A percentile compares a stretch with the other conserved stretches of the same genome.
phyloP scores from a whole-genome alignment of 2,113 vertebrate species.

The Illadopsis cleaveri region DNA sequence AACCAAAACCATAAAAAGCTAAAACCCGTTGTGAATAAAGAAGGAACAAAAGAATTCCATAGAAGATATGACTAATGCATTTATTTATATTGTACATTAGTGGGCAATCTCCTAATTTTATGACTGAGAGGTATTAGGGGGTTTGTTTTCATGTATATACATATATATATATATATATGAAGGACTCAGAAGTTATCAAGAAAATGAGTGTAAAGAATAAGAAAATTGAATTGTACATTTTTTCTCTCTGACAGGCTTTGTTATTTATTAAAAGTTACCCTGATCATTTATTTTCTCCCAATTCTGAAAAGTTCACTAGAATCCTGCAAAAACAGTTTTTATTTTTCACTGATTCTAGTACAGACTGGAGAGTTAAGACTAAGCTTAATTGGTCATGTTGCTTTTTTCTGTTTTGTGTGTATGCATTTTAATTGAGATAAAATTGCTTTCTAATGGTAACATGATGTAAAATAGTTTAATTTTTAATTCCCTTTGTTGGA shows the following conservation, averaged over 20 bases:
- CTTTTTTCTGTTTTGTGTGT: not conserved
- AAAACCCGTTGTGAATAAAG: not conserved
- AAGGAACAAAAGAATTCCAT: not conserved
- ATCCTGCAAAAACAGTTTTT: not conserved
- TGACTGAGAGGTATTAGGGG: not conserved
- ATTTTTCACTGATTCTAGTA: not conserved
- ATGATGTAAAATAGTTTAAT: not conserved
- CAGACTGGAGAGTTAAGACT: not conserved
- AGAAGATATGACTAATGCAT: not conserved
- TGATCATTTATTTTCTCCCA: not conserved
- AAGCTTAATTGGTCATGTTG: not conserved
- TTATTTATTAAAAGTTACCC: not conserved
- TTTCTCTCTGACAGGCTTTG: not conserved
- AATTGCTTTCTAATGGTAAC: not conserved
- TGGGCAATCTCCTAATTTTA: not conserved
- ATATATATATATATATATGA: fast-evolving
- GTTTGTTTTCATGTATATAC: not conserved
- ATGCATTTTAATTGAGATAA: not conserved
- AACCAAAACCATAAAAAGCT: not conserved
- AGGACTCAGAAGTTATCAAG: not conserved
- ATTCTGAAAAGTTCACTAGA: not conserved
- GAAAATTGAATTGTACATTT: not conserved
- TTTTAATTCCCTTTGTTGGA: not conserved
- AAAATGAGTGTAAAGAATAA: not conserved
- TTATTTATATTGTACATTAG: not conserved